Conservation (phyloP, 2,113 vertebrate genomes). For the Sinocyclocheilus anophthalmus region DNA sequence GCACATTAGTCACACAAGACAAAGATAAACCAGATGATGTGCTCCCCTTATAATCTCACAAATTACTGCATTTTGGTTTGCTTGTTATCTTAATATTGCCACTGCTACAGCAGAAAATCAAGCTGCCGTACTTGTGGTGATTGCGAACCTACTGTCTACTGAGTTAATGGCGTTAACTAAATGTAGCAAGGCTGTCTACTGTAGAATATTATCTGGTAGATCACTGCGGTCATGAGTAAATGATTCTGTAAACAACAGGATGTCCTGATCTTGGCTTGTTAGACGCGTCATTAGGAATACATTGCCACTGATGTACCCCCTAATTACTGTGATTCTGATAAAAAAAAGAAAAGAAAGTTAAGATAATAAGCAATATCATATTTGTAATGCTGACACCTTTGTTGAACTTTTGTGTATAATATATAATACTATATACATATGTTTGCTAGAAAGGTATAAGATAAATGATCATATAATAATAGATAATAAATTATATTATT, state of each 20-base stretch:
- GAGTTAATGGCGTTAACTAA: not conserved
- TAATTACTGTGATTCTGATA: not conserved
- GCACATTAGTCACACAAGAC: conserved; percentile 26
- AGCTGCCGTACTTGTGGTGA: not conserved
- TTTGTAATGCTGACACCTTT: not conserved
- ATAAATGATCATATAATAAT: no score
- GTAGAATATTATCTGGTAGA: not conserved
- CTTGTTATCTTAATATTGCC: conserved; percentile 1
- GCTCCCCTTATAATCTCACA: not conserved
- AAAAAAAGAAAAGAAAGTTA: not conserved
- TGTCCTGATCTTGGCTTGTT: conserved; percentile 24
- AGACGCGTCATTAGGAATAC: not conserved
- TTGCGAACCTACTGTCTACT: not conserved
- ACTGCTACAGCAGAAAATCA: conserved; percentile 1
- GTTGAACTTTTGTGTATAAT: no score
- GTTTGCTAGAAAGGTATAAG: no score
- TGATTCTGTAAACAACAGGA: conserved; percentile 25
- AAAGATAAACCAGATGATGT: conserved; percentile 38
- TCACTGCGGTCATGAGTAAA: conserved; percentile 1
- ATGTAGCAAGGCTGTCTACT: not conserved
- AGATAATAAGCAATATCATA: not conserved
- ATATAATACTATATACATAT: no score
- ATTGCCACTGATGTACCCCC: not conserved
- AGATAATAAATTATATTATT: no score
- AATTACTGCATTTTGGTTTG: not conserved